Evolutionary conservation across 1,140 invertebrate species (phyloP).

Genomic region (Zaprionus vittiger): DNA sequence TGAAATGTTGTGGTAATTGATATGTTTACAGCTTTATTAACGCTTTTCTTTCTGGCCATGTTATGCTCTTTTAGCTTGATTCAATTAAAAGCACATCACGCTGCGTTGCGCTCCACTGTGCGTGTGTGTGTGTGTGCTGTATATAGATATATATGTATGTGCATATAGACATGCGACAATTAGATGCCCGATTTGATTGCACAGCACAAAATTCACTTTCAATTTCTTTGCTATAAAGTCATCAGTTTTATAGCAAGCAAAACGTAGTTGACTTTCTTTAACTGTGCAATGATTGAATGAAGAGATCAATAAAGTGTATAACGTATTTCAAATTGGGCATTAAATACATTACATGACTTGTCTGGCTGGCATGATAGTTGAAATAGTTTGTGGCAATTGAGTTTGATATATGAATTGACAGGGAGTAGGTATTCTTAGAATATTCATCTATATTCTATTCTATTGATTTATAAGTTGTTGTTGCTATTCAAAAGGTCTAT

Average conservation of each 20-base stretch:
- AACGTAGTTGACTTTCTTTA: not conserved
- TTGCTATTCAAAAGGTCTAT: too few species aligned
- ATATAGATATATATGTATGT: constrained; percentile 2
- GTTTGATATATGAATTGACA: too few species aligned
- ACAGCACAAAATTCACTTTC: constrained; percentile 34
- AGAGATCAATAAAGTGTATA: not conserved
- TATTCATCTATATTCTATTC: too few species aligned
- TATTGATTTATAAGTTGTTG: too few species aligned
- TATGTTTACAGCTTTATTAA: constrained; percentile 79
- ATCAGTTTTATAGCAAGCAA: not conserved
- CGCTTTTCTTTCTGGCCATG: constrained; percentile 9
- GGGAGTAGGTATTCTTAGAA: too few species aligned
- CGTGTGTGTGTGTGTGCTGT: constrained; percentile 5
- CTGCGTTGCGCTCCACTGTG: constrained; percentile 16
- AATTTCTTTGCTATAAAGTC: constrained; percentile 20
- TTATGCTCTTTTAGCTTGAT: constrained; percentile 52
- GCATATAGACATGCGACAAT: constrained; percentile 62
- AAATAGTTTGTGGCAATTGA: too few species aligned
- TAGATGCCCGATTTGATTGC: constrained; percentile 64
- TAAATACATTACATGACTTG: not conserved
- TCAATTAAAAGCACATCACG: constrained; percentile 71
- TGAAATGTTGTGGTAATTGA: constrained; percentile 68
- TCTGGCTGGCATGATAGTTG: too few species aligned
- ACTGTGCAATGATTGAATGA: not conserved
- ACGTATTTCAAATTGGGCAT: not conserved